Evolutionary conservation across 2,113 vertebrate species (phyloP).

Genomic region (Onychostoma macrolepis): DNA sequence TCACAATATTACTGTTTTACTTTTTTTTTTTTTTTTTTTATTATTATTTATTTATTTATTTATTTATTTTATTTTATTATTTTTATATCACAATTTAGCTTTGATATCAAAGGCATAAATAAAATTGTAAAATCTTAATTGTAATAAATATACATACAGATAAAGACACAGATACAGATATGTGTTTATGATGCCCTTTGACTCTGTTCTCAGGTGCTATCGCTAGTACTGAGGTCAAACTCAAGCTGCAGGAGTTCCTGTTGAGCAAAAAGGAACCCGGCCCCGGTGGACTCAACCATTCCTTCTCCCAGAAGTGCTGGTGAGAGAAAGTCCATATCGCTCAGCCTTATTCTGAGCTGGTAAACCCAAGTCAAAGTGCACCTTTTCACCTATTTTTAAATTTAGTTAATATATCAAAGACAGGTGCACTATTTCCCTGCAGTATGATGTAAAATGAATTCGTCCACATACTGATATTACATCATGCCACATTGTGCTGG

Average conservation of each 20-base stretch:
- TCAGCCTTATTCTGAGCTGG: not conserved
- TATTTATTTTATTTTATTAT: too few relatives aligned
- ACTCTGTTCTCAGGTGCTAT: slow-evolving; percentile 83
- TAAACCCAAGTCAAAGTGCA: not conserved
- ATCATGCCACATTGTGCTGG: not conserved
- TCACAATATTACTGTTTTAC: too few relatives aligned
- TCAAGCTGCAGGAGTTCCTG: slow-evolving; percentile 95
- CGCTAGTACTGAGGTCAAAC: slow-evolving; percentile 94
- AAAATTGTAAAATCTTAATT: too few relatives aligned
- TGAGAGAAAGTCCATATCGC: slow-evolving; percentile 63
- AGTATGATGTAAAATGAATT: not conserved
- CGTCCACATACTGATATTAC: not conserved
- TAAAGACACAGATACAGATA: too few relatives aligned
- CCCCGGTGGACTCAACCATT: slow-evolving; percentile 87
- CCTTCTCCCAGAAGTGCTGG: slow-evolving; percentile 93
- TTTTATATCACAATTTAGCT: too few relatives aligned
- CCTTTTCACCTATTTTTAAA: not conserved
- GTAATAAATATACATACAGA: too few relatives aligned
- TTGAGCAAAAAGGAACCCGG: slow-evolving; percentile 90
- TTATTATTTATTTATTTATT: too few relatives aligned
- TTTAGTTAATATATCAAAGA: not conserved
- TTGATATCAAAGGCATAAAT: too few relatives aligned
- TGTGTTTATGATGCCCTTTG: not conserved
- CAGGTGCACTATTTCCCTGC: not conserved
- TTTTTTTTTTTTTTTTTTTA: too few relatives aligned